Evolutionary conservation across 1,140 invertebrate genomes (phyloP).

Genomic region (Eurosta solidaginis): DNA sequence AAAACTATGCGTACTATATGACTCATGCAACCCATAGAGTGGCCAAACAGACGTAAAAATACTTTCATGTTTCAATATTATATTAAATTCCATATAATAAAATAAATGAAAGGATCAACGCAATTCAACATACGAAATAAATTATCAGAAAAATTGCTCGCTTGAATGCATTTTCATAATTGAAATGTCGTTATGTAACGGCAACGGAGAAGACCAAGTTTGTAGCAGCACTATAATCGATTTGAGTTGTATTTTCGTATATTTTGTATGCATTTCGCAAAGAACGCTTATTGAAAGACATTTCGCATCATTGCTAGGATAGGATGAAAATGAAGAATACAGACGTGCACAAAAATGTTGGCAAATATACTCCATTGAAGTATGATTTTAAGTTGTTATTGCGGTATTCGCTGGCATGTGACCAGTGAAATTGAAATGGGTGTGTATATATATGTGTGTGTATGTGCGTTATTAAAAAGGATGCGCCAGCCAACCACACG

Average conservation of each 20-base stretch:
- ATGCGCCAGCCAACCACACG: not conserved
- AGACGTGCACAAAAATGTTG: not conserved
- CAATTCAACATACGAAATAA: constrained; percentile 14
- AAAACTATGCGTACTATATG: not conserved
- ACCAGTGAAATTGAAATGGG: not conserved
- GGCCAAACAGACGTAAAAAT: not conserved
- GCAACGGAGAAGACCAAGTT: too few relatives aligned
- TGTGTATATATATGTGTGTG: not conserved
- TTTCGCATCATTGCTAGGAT: too few relatives aligned
- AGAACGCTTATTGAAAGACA: not conserved
- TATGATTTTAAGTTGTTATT: not conserved
- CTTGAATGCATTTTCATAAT: constrained; percentile 25
- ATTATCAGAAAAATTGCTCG: constrained; percentile 16
- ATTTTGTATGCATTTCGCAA: not conserved
- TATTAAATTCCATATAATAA: not conserved
- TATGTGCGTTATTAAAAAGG: not conserved
- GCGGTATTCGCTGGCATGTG: not conserved
- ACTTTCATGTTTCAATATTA: not conserved
- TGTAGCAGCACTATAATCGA: not conserved
- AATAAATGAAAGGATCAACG: not conserved
- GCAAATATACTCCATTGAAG: not conserved
- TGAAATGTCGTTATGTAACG: constrained; percentile 17
- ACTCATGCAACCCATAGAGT: not conserved
- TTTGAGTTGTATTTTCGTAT: not conserved
- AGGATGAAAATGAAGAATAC: not conserved